Evolutionary conservation across 2,797 vertebrate species (phyloP).

Genomic region (Coregonus ussuriensis): DNA sequence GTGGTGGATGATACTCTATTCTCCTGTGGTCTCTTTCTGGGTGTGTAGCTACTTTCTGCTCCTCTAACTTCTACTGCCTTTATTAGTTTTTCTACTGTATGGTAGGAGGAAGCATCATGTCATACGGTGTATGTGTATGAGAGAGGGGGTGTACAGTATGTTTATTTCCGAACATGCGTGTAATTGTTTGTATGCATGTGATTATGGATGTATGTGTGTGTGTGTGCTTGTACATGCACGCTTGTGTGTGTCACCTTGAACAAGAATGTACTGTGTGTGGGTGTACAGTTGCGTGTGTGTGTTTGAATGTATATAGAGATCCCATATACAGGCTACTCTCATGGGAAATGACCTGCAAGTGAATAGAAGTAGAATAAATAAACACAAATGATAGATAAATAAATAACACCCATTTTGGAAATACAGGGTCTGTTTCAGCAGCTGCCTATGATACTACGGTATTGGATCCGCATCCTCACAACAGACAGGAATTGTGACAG

Average conservation of each 20-base stretch:
- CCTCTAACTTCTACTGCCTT: background rate
- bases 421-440: constrained; percentile 6
- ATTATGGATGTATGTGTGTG: background rate
- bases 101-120: constrained; percentile 27
- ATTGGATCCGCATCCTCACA: constrained; percentile 10
- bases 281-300: background rate
- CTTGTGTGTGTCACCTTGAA: background rate
- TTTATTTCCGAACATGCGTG: constrained; percentile 1
- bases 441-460: constrained; percentile 41
- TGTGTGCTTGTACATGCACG: background rate
- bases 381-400: constrained; percentile 52
- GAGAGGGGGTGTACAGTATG: constrained; percentile 9
- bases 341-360: constrained; percentile 50
- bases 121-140: constrained; percentile 9
- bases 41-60: background rate
- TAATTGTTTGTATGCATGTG: background rate
- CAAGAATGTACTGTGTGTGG: background rate
- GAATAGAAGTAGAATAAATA: constrained; percentile 47
- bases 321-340: constrained; percentile 50
- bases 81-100: constrained; percentile 15
- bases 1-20: constrained; percentile 23
- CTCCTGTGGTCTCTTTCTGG: constrained; percentile 31
- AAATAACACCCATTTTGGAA: background rate
- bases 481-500: background rate
- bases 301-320: background rate